Base-by-base conservation (phyloP, 1,140 invertebrate genomes). In the Pectinophora gossypiella region DNA sequence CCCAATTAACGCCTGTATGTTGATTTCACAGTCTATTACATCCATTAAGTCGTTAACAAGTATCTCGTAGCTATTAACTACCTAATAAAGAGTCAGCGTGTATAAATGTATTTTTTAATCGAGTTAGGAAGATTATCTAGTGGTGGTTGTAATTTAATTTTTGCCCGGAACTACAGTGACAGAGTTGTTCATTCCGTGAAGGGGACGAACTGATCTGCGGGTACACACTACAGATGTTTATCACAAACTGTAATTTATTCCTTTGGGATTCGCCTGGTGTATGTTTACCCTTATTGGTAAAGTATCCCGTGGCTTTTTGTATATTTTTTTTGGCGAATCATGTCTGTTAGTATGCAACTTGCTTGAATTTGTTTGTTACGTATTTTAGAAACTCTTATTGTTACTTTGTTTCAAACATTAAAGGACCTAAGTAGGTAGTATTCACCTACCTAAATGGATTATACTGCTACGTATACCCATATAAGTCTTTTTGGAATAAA, bases 231-330 rank as follows among this genome's bases (percentile, higher is more conserved):
- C 50, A 68, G 75, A 81, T 79, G 56, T 67, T 69, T 79, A 76
- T 81, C 81, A 67, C 54, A 38, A 52, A 61, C 54, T 59, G 66
- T 78, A 76, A 84, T 81, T 76, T 75, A 77, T 81, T 70, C 76
- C 71, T 62, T 64, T 48, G 74, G 74, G 56, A 69, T 66, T 65
- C 51, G 46, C 40, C 49, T 51, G 46, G 27, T 32, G 27, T 32
- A n/a, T 7, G 9, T n/a, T n/a, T 9, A 32, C 1, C 27, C 6
- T 44, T 60, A 60, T 56, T 52, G 58, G 20, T 47, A 55, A 55
- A 51, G 32, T 52, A 60, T 60, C 27, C 27, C 27, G 2, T 3
- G 27, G 27, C n/a, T 32, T 32, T n/a, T n/a, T n/a, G n/a, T n/a
- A n/a, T n/a, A n/a, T n/a, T n/a, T n/a, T n/a, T n/a, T n/a, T n/a